Percentiles rank a stretch among this genome's conserved stretches.
Conservation (phyloP, 2,888 invertebrate genomes). For the Dolichomitus sp. region DNA sequence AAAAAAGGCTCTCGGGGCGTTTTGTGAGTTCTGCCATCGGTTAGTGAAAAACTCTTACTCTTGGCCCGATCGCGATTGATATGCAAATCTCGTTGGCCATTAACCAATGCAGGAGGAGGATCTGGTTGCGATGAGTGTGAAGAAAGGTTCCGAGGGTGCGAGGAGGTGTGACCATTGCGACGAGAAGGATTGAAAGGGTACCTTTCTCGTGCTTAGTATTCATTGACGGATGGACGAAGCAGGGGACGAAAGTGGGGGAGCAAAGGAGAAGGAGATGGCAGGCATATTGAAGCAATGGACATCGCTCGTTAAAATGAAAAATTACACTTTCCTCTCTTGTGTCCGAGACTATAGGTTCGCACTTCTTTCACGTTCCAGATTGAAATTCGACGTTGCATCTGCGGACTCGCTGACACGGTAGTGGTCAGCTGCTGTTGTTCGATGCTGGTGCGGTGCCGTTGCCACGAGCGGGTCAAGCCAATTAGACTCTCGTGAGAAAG, state of each 20-base stretch:
- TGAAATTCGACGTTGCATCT: conserved; percentile 78
- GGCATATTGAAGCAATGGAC: conserved; percentile 71
- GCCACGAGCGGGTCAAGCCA: conserved; percentile 72
- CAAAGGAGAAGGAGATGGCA: conserved; percentile 17
- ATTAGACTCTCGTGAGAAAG: conserved; percentile 78
- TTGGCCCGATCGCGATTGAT: conserved; percentile 76
- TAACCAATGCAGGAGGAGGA: conserved; percentile 71
- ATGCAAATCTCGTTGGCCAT: conserved; percentile 81
- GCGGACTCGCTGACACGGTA: conserved; percentile 51
- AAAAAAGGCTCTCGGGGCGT: conserved; percentile 16
- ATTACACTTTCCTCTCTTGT: conserved; percentile 78
- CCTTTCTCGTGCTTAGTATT: conserved; percentile 69
- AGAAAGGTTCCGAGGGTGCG: conserved; percentile 69
- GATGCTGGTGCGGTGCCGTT: conserved; percentile 32
- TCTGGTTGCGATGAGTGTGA: conserved; percentile 53
- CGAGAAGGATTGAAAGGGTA: conserved; percentile 74
- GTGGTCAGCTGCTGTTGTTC: conserved; percentile 75
- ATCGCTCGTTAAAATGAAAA: conserved; percentile 84
- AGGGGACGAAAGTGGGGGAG: conserved; percentile 19
- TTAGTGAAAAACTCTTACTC: conserved; percentile 31
- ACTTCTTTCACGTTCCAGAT: conserved; percentile 72
- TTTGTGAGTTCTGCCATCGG: conserved; percentile 27
- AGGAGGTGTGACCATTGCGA: conserved; percentile 80
- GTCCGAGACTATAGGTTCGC: conserved; percentile 41
- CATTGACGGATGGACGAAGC: conserved; percentile 62